phyloP scores from a whole-genome alignment of 2,797 vertebrate species.

The Moxostoma hubbsi region DNA sequence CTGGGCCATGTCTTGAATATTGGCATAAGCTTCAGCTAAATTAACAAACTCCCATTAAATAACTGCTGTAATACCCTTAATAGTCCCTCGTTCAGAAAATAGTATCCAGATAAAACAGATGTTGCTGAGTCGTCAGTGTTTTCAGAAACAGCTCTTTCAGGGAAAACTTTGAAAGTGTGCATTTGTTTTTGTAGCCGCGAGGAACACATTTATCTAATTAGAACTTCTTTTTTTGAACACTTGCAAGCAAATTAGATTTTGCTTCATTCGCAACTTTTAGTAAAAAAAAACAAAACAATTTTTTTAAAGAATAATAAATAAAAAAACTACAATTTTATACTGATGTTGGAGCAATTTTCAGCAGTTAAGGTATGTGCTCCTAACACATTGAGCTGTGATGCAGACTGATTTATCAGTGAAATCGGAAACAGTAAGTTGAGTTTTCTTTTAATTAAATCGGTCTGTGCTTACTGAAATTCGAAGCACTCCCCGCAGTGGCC shows the following conservation, averaged over 20 bases:
- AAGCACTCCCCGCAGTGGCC: too few species aligned
- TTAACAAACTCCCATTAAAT: conserved; percentile 26
- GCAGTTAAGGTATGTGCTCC: too few species aligned
- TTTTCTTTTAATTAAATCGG: too few species aligned
- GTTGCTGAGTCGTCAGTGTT: conserved; percentile 11
- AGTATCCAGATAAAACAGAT: conserved; percentile 34
- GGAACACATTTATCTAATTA: background rate
- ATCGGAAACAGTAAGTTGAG: too few species aligned
- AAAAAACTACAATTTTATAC: background rate
- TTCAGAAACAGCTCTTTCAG: conserved; percentile 2
- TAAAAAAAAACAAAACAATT: background rate
- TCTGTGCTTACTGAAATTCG: too few species aligned
- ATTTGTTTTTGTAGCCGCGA: conserved; percentile 2
- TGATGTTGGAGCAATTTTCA: background rate
- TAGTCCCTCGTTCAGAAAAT: conserved; percentile 31
- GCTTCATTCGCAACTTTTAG: background rate
- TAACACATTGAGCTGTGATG: too few species aligned
- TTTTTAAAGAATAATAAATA: too few species aligned
- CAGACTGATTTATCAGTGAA: too few species aligned
- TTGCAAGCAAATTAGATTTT: too few species aligned
- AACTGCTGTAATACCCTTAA: conserved; percentile 19
- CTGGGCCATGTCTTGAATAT: background rate
- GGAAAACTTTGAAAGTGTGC: background rate
- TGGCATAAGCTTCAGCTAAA: conserved; percentile 7
- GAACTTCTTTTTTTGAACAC: too few species aligned